phyloP scores from a whole-genome alignment of 2,888 invertebrate genomes.

The Drosophila hamatofila region DNA sequence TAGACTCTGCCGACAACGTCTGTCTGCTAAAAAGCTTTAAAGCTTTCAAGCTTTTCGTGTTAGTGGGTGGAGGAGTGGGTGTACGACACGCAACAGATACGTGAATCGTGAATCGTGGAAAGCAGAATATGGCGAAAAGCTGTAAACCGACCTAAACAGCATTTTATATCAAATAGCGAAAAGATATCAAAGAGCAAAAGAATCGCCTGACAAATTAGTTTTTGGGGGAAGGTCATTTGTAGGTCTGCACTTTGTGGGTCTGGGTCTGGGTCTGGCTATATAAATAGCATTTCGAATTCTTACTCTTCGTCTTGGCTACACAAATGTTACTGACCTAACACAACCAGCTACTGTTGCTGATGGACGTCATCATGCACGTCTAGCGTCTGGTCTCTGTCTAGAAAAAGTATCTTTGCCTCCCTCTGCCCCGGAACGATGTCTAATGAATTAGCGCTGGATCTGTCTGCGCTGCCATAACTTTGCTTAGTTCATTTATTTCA shows the following conservation, averaged over 20 bases:
- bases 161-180: conserved; percentile 2
- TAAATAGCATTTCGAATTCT: conserved; percentile 57
- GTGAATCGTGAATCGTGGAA: conserved; percentile 32
- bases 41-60: conserved; percentile 38
- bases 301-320: conserved; percentile 27
- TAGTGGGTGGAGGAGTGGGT: conserved; percentile 36
- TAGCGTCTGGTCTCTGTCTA: conserved; percentile 46
- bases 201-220: conserved; percentile 1
- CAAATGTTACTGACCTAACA: conserved; percentile 62
- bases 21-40: background rate
- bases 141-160: background rate
- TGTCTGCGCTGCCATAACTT: background rate
- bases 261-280: conserved; percentile 45
- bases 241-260: conserved; percentile 55
- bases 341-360: conserved; percentile 41
- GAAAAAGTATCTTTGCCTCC: conserved; percentile 10
- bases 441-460: conserved; percentile 37
- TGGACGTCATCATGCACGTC: conserved; percentile 32
- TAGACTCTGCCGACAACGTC: conserved; percentile 21
- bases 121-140: background rate
- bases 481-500: conserved; percentile 8
- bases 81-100: conserved; percentile 54
- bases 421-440: conserved; percentile 10
- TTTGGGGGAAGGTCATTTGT: conserved; percentile 67
- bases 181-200: conserved; percentile 9